Conservation (phyloP, 2,888 invertebrate genomes). For the Sarcophaga carnaria region DNA sequence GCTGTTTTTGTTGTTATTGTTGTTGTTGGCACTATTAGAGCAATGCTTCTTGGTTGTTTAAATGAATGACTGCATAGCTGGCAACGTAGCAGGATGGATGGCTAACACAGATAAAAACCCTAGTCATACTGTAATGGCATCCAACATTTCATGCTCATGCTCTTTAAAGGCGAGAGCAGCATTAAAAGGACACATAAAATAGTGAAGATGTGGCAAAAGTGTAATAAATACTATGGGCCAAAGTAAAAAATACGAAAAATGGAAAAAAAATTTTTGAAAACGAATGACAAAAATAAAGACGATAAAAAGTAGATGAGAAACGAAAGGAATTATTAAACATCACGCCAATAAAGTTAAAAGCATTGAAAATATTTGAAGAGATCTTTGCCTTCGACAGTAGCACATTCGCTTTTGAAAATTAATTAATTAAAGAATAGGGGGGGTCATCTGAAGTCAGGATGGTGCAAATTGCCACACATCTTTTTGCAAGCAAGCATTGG, state of each 20-base stretch:
- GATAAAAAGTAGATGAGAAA: too few species aligned
- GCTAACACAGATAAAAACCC: conserved; percentile 41
- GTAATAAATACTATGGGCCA: conserved; percentile 31
- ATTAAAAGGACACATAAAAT: neutral
- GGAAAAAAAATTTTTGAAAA: too few species aligned
- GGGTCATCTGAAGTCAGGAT: too few species aligned
- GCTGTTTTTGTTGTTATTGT: neutral
- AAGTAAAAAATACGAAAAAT: neutral
- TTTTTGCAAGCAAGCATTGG: too few species aligned
- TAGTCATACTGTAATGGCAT: conserved; percentile 14
- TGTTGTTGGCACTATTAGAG: neutral
- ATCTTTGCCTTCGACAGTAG: too few species aligned
- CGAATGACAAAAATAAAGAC: too few species aligned
- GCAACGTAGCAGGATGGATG: conserved; percentile 22
- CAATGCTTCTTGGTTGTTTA: conserved; percentile 32
- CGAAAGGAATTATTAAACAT: too few species aligned
- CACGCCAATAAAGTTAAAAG: too few species aligned
- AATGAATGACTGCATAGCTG: conserved; percentile 16
- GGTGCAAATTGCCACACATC: too few species aligned
- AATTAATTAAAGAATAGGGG: too few species aligned
- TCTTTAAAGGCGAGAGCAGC: neutral
- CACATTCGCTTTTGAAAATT: too few species aligned
- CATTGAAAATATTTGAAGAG: too few species aligned
- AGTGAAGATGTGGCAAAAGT: conserved; percentile 34
- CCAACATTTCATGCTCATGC: neutral